Percentiles rank a stretch among this genome's conserved stretches.
These are phyloP conservation scores for Aphelocoma coerulescens DNA, from an alignment of 2,113 vertebrate genomes.

Conservation along the genomic window DNA sequence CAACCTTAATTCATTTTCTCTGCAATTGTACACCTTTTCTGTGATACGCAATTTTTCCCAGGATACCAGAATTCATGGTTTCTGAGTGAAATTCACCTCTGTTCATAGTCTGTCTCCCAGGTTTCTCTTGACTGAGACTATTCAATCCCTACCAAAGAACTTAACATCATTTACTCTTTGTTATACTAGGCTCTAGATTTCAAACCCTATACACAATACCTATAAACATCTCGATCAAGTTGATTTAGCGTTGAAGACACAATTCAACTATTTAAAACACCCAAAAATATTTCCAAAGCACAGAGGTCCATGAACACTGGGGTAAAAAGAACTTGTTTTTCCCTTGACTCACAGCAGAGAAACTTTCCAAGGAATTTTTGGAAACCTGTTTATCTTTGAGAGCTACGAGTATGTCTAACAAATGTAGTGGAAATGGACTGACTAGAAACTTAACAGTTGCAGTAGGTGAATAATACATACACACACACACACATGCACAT, in stretches of 20 bases:
- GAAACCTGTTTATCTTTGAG: neutral
- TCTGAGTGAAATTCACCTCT: neutral
- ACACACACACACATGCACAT: fast-evolving
- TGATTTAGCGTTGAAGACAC: neutral
- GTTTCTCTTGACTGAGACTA: neutral
- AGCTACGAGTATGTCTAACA: neutral
- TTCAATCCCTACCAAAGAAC: neutral
- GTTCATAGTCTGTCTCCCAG: neutral
- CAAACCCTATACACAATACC: neutral
- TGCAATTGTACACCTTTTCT: neutral
- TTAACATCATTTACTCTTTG: neutral
- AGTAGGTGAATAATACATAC: neutral
- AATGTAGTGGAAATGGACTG: neutral
- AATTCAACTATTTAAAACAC: neutral
- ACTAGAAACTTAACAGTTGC: neutral
- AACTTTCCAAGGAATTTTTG: neutral
- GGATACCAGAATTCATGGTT: neutral
- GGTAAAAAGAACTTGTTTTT: neutral
- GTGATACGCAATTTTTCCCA: neutral
- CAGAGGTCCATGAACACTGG: neutral
- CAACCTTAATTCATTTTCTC: neutral
- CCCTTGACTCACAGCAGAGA: neutral
- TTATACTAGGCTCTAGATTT: neutral
- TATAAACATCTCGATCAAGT: neutral
- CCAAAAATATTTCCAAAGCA: neutral